phyloP scores from a whole-genome alignment of 2,888 invertebrate genomes.

The Baronia brevicornis region DNA sequence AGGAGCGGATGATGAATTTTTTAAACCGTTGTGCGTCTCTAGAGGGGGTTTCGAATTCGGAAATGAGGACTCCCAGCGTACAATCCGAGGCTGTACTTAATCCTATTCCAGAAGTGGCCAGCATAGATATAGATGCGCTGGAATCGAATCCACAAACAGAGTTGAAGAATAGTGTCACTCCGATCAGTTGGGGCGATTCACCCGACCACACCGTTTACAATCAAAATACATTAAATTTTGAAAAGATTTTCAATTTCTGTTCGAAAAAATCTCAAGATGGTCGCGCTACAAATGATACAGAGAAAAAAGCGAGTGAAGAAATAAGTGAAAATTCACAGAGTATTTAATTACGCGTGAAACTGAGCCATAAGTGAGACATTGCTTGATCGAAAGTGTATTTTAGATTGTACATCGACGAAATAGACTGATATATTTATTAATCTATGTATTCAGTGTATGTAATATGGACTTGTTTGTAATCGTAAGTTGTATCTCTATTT shows the following conservation, averaged over 20 bases:
- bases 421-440: too few species aligned
- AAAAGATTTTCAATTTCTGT: conserved; percentile 53
- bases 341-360: conserved; percentile 23
- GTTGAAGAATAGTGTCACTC: conserved; percentile 32
- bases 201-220: conserved; percentile 62
- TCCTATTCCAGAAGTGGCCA: conserved; percentile 43
- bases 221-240: conserved; percentile 63
- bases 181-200: conserved; percentile 61
- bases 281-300: conserved; percentile 11
- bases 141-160: conserved; percentile 16
- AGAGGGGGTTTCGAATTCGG: conserved; percentile 52
- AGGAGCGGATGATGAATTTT: conserved; percentile 64
- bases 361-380: conserved; percentile 17
- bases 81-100: conserved; percentile 49
- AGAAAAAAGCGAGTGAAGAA: conserved; percentile 17
- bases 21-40: conserved; percentile 55
- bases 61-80: conserved; percentile 42
- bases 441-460: too few species aligned
- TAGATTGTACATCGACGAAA: too few species aligned
- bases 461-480: too few species aligned
- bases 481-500: too few species aligned
- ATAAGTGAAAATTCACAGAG: conserved; percentile 23
- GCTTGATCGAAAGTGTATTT: conserved; percentile 9
- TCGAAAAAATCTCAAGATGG: conserved; percentile 28
- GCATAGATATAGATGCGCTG: conserved; percentile 28